Evolutionary conservation across 2,888 invertebrate genomes (phyloP), one percentile per base, ranked within the genome.

Genomic region (Apantesis nais): DNA sequence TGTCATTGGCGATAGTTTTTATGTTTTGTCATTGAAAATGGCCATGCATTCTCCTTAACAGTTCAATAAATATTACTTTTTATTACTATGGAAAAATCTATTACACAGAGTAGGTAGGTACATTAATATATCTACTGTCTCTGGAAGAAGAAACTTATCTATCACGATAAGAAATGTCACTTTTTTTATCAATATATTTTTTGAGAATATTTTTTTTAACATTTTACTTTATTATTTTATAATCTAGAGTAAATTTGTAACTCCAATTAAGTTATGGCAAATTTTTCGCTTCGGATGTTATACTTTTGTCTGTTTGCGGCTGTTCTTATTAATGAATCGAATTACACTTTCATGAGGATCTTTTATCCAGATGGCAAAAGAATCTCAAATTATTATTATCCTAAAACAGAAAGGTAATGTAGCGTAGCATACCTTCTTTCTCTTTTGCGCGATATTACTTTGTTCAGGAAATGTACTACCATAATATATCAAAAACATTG

Each of bases 281-380:
- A 34, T 63, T 41, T 72, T 31, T 76, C 84, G 2, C n/a, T 83
- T 19, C 75, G 81, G 66, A 70, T 82, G 72, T n/a, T 85, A 3
- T 55, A 72, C 41, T 41, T 81, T 52, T 78, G 83, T 29, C 34
- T 84, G 12, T 31, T 80, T 4, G 76, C 71, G n/a, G 80, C 74
- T 9, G 63, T 73, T 2, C 25, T 80, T 2, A 29, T 86, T 11
- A 85, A 83, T 72, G 4, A 77, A 3, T 72, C 80, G 0, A 86
- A 83, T 68, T 86, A 83, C 68, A 64, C 76, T 3, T 81, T 78
- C 37, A 76, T 78, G 31, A 75, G 64, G 37, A 61, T 79, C 29
- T 75, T 78, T 66, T 66, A 74, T 9, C 70, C 74, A 37, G 62
- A 72, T 60, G 66, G 65, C 7, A 39, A 37, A 7, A 61, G 2